phyloP scores from a whole-genome alignment of 2,888 invertebrate species.

The Zaprionus lineosus region DNA sequence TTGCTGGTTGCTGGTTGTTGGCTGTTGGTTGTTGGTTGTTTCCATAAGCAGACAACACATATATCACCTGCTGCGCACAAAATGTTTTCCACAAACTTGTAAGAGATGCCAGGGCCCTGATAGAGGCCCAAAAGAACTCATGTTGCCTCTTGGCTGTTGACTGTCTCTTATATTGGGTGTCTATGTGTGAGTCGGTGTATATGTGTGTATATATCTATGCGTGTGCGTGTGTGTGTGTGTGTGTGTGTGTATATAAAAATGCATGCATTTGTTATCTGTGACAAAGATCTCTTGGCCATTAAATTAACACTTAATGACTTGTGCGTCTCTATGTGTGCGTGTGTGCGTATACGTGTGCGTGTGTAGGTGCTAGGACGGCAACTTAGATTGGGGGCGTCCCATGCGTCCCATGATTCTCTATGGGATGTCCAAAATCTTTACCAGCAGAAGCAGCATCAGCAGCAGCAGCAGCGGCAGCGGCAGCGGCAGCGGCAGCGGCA shows the following conservation, averaged over 20 bases:
- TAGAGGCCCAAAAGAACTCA: conserved; percentile 58
- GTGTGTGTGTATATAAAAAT: conserved; percentile 51
- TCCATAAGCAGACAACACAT: conserved; percentile 68
- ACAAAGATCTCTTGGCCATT: conserved; percentile 78
- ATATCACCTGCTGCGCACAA: conserved; percentile 77
- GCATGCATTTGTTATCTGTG: conserved; percentile 73
- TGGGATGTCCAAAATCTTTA: conserved; percentile 64
- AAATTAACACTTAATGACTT: conserved; percentile 80
- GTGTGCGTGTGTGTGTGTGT: conserved; percentile 35
- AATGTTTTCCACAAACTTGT: conserved; percentile 78
- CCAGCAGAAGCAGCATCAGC: too few relatives aligned
- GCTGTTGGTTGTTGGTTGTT: conserved; percentile 30
- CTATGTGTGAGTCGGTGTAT: conserved; percentile 12
- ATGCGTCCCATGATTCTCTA: conserved; percentile 56
- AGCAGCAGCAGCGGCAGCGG: conserved; percentile 51
- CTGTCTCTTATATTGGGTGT: conserved; percentile 8
- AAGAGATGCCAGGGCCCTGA: conserved; percentile 70
- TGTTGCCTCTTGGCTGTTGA: conserved; percentile 42
- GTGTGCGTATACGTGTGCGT: conserved; percentile 16
- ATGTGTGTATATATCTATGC: conserved; percentile 53
- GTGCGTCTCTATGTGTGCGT: conserved; percentile 52
- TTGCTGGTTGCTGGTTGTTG: conserved; percentile 28
- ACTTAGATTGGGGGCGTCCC: conserved; percentile 30
- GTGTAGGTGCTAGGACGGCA: conserved; percentile 58
- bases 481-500: conserved; percentile 60